Evolutionary conservation across 2,113 vertebrate genomes (phyloP).

Genomic region (Carassius gibelio): DNA sequence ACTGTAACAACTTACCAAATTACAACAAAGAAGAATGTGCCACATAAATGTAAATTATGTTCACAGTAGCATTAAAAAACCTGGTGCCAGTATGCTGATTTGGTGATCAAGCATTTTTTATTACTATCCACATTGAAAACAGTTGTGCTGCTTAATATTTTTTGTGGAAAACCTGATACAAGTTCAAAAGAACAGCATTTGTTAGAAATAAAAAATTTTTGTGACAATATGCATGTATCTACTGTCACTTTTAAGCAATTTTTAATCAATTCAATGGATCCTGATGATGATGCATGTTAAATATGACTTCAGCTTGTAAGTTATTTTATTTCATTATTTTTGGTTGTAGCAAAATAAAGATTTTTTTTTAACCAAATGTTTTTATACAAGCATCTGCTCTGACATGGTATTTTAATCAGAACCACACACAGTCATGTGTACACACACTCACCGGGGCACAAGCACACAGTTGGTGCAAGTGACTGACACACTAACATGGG

Average conservation of each 20-base stretch:
- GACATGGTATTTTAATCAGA: background rate
- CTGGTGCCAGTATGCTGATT: too few species aligned
- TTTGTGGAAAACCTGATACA: too few species aligned
- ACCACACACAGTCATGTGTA: background rate
- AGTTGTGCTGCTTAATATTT: too few species aligned
- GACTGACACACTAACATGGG: conserved; percentile 34
- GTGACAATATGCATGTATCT: background rate
- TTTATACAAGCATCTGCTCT: background rate
- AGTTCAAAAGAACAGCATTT: background rate
- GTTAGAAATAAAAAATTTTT: too few species aligned
- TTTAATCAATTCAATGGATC: background rate
- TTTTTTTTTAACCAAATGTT: too few species aligned
- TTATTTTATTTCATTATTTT: background rate
- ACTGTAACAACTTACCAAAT: too few species aligned
- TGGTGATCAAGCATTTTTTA: too few species aligned
- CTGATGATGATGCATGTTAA: background rate
- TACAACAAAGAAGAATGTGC: too few species aligned
- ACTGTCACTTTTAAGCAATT: background rate
- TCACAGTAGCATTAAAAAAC: too few species aligned
- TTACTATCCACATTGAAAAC: too few species aligned
- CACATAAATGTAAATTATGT: too few species aligned
- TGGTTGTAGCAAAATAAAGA: too few species aligned
- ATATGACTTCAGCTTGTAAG: background rate
- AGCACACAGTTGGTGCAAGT: conserved; percentile 6
- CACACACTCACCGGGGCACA: background rate